These are phyloP conservation scores for Neofelis nebulosa DNA, from an alignment of 2,113 vertebrate species.

Conservation along the genomic window DNA sequence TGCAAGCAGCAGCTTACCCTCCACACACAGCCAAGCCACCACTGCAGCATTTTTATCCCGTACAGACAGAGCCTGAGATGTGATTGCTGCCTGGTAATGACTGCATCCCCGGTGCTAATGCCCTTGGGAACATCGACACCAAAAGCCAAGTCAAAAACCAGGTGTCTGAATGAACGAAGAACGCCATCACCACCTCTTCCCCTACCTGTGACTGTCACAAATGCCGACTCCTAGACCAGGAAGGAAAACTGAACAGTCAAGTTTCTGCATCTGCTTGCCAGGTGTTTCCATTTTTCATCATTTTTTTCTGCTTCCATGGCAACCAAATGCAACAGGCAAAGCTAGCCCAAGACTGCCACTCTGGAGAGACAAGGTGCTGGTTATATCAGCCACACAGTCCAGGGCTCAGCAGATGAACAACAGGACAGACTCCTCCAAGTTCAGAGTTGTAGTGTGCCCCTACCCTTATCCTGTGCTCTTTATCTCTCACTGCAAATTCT, in stretches of 20 bases:
- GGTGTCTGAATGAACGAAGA: neutral
- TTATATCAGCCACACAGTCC: neutral
- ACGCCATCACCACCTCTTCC: neutral
- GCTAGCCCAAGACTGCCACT: slow-evolving; percentile 66
- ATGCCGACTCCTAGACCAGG: slow-evolving; percentile 5
- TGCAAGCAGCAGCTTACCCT: neutral
- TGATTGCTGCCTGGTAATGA: neutral
- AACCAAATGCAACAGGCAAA: slow-evolving; percentile 85
- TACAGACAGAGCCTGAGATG: neutral
- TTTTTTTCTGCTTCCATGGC: slow-evolving; percentile 86
- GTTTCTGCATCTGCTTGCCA: slow-evolving; percentile 75
- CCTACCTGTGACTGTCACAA: slow-evolving; percentile 66
- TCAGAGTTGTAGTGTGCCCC: neutral
- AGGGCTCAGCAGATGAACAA: neutral
- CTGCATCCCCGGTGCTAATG: neutral
- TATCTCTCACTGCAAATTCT: neutral
- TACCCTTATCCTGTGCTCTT: neutral
- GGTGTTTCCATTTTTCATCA: slow-evolving; percentile 73
- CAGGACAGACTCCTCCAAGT: neutral
- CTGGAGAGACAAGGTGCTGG: slow-evolving; percentile 67
- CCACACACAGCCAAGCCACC: neutral
- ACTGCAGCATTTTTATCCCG: neutral
- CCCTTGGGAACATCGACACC: neutral
- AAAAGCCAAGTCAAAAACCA: neutral
- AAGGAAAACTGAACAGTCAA: slow-evolving; percentile 48